Evolutionary conservation across 2,797 vertebrate species (phyloP).

Genomic region (Eptatretus atami): DNA sequence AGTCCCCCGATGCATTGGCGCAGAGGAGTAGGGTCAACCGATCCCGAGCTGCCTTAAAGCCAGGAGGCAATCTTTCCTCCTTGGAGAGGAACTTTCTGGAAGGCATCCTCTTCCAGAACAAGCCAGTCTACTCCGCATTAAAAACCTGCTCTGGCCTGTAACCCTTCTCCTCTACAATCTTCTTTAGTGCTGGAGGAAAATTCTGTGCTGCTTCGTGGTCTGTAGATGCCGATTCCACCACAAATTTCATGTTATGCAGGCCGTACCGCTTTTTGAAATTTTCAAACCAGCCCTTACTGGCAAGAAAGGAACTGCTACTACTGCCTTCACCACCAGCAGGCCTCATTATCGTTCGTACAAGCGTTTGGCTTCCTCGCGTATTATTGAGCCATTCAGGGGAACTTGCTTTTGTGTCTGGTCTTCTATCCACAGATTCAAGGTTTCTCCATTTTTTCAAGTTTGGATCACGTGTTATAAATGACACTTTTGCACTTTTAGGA

Average conservation of each 20-base stretch:
- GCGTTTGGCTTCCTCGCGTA: neutral
- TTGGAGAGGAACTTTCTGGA: neutral
- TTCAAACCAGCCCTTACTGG: slow-evolving; percentile 4
- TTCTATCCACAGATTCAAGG: slow-evolving; percentile 1
- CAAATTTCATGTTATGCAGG: neutral
- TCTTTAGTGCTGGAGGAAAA: neutral
- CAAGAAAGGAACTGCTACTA: too few species aligned
- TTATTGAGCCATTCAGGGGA: neutral
- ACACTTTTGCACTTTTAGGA: slow-evolving; percentile 1
- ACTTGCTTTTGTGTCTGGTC: slow-evolving; percentile 4
- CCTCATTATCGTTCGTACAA: neutral
- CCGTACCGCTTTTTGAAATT: neutral
- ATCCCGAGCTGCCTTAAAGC: neutral
- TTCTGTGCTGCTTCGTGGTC: neutral
- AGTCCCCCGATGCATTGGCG: slow-evolving; percentile 2
- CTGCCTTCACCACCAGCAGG: neutral
- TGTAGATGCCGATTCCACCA: neutral
- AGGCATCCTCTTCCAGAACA: neutral
- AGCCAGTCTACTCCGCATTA: neutral
- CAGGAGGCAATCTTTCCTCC: neutral
- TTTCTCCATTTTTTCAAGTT: neutral
- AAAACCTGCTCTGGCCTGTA: slow-evolving; percentile 2
- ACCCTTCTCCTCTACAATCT: neutral
- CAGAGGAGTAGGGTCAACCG: slow-evolving; percentile 1
- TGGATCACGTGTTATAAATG: neutral